These are phyloP conservation scores for Eciton burchellii DNA, from an alignment of 1,140 invertebrate species.

Conservation along the genomic window DNA sequence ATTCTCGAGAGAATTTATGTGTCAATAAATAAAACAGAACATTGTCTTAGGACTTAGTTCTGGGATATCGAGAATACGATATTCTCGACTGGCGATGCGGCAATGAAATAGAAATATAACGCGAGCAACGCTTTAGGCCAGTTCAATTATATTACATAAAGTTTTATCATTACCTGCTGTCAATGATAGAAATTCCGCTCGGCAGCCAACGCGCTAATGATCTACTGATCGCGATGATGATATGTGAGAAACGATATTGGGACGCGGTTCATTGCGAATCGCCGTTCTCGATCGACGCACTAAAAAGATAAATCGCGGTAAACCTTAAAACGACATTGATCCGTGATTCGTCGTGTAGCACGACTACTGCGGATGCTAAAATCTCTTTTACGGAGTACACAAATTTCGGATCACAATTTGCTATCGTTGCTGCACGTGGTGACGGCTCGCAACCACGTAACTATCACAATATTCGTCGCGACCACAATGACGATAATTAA, in stretches of 20 bases:
- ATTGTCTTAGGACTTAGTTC: no score
- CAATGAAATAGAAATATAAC: no score
- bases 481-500: constrained; percentile 32
- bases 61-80: no score
- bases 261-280: constrained; percentile 3
- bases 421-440: constrained; percentile 33
- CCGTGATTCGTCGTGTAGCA: constrained; percentile 10
- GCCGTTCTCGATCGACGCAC: background rate
- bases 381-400: background rate
- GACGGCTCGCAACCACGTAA: constrained; percentile 42
- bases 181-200: no score
- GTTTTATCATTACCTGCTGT: no score
- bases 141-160: no score
- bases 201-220: no score
- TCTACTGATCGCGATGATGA: constrained; percentile 15
- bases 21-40: no score
- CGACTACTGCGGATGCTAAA: constrained; percentile 32
- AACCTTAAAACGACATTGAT: constrained; percentile 44
- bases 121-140: no score
- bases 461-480: constrained; percentile 50
- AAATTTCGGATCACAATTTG: constrained; percentile 47
- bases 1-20: no score
- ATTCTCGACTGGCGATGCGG: no score
- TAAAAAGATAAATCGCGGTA: background rate
- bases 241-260: constrained; percentile 43